Evolutionary conservation across 2,797 vertebrate genomes (phyloP), one percentile per base, ranked within the genome.

Genomic region (Cyclopterus lumpus): DNA sequence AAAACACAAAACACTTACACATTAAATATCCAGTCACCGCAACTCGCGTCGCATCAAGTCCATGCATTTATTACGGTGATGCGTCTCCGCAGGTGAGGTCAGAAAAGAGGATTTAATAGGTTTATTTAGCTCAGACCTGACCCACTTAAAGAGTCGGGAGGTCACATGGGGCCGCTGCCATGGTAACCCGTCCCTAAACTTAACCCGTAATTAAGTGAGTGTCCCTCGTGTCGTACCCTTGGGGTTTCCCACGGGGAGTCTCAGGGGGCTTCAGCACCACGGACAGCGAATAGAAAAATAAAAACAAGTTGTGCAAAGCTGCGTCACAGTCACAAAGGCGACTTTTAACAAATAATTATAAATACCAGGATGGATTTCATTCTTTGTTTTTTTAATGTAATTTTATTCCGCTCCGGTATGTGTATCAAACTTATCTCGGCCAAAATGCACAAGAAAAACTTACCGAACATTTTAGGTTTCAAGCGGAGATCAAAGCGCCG

Each of bases 141-240:
- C 84, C 87, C 85, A 85, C 46, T 85, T 86, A 51, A n/a, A 57
- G 49, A 83, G 74, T 58, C 74, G 64, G 28, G 79, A 61, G 46
- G 86, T 91, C 91, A 91, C 91, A 42, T 85, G 91, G 58, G 57
- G 78, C n/a, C 36, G 82, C 28, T 75, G 24, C 86, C 88, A 85
- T 84, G 86, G 91, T 82, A 70, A 91, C 89, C 58, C 44, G 79
- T 67, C 80, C 66, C 80, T 82, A 80, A 87, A 88, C 79, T 75
- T 78, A 74, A 88, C 77, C 81, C 59, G 57, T 58, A 77, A 46
- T 64, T 58, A 53, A 63, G 38, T 40, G 67, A 15, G 81, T 58
- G 74, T 68, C 77, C n/a, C 73, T 81, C 67, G 6, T 90, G 90
- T 77, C 79, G 71, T 91, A 85, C 84, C 61, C 54, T 46, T 11